Evolutionary conservation across 2,797 vertebrate genomes (phyloP), one percentile per base, ranked within the genome.

Genomic region (Sardinella longiceps): DNA sequence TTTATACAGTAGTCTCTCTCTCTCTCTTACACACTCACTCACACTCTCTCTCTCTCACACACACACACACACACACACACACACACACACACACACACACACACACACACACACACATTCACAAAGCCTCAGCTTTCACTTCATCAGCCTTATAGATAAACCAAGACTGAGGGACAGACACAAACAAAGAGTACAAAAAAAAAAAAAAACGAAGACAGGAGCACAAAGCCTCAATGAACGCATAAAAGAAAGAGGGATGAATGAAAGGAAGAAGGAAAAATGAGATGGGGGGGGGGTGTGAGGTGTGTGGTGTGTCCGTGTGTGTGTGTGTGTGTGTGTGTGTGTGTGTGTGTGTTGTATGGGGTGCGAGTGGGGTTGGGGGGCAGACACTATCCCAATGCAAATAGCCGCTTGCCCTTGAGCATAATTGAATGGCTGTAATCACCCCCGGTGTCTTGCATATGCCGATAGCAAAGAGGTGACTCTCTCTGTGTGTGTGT

Each of bases 371-470:
- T n/a, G n/a, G n/a, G 66, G 66, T 3, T 30, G 12, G 66, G 66
- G 66, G 66, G 30, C 2, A 51, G 51, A 23, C 33, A 33, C 81
- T 82, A 96, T 95, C 96, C 96, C 97, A 96, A 98, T 98, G 97
- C 97, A 98, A 98, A 99, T 98, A 98, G 95, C 95, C 97, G 96
- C 98, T 98, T 99, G 98, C 98, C 98, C 98, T 99, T 98, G 98
- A 99, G 98, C 97, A 98, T 99, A 98, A 99, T 99, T 99, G 98
- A 97, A 97, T 98, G 95, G 97, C 97, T 96, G 97, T 99, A 99
- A 99, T 99, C 97, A 98, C 97, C 97, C 94, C 93, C 91, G 91
- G 92, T 94, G 94, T 94, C 87, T 89, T 93, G 85, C 92, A 92
- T 91, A 92, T 93, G 93, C 93, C 93, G 87, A 87, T 87, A 88